phyloP scores from a whole-genome alignment of 2,113 vertebrate species.

The Carollia perspicillata region DNA sequence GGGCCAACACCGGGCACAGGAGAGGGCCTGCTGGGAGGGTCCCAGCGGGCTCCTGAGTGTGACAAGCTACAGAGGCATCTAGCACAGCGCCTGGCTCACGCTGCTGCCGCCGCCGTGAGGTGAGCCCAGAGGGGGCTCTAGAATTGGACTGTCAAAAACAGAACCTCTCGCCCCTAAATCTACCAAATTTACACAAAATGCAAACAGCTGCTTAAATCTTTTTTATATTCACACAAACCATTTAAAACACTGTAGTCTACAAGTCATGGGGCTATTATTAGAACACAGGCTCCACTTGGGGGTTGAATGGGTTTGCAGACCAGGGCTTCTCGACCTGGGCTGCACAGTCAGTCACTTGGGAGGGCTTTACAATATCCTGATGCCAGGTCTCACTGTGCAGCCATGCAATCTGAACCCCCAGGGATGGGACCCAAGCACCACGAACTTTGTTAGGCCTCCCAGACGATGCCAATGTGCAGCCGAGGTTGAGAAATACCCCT shows the following conservation, averaged over 20 bases:
- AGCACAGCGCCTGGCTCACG: background rate
- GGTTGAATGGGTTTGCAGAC: background rate
- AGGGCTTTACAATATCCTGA: background rate
- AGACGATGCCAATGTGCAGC: background rate
- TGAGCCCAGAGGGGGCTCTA: background rate
- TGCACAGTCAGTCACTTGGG: background rate
- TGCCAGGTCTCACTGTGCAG: background rate
- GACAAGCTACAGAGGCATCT: background rate
- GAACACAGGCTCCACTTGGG: background rate
- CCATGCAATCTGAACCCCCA: background rate
- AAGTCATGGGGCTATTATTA: conserved; percentile 4
- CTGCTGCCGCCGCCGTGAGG: too few species aligned
- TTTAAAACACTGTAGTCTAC: conserved; percentile 5
- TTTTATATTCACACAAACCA: background rate
- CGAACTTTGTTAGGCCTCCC: background rate
- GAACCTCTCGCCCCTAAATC: background rate
- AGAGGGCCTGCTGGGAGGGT: background rate
- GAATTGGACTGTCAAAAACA: conserved; percentile 7
- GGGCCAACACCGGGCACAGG: background rate
- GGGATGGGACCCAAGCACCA: background rate
- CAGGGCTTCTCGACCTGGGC: background rate
- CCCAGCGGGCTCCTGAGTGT: background rate
- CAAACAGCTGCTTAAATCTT: background rate
- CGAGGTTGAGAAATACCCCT: background rate
- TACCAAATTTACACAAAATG: conserved; percentile 2